phyloP scores from a whole-genome alignment of 2,888 invertebrate species.

The Plebejus anna region DNA sequence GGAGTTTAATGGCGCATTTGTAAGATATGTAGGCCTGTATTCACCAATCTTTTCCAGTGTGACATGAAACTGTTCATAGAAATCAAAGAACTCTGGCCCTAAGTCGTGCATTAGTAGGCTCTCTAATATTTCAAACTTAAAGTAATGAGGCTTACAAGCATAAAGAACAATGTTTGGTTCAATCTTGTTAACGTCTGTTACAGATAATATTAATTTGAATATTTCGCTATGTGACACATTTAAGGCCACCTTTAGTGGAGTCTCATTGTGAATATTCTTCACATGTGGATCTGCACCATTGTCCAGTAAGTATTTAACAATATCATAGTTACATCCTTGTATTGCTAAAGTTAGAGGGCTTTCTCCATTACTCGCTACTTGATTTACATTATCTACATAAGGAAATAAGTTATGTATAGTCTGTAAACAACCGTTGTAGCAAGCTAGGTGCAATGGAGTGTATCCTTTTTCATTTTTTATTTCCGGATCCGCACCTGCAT shows the following conservation, averaged over 20 bases:
- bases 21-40: slow-evolving; percentile 50
- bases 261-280: slow-evolving; percentile 53
- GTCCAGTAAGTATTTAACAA: slow-evolving; percentile 59
- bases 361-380: slow-evolving; percentile 54
- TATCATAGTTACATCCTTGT: slow-evolving; percentile 52
- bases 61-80: slow-evolving; percentile 53
- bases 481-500: slow-evolving; percentile 66
- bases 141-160: slow-evolving; percentile 69
- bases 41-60: slow-evolving; percentile 52
- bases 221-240: slow-evolving; percentile 51
- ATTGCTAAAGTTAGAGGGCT: slow-evolving; percentile 62
- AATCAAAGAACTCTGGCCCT: slow-evolving; percentile 65
- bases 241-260: slow-evolving; percentile 62
- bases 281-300: slow-evolving; percentile 64
- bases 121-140: slow-evolving; percentile 63
- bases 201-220: slow-evolving; percentile 55
- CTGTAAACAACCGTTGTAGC: slow-evolving; percentile 58
- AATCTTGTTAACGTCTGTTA: slow-evolving; percentile 53
- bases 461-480: slow-evolving; percentile 60
- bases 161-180: slow-evolving; percentile 56
- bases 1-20: slow-evolving; percentile 63
- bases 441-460: slow-evolving; percentile 70
- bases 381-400: slow-evolving; percentile 62
- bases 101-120: slow-evolving; percentile 60
- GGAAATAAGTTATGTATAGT: slow-evolving; percentile 55